Evolutionary conservation across 2,113 vertebrate species (phyloP).

Genomic region (Sinocyclocheilus anshuiensis): DNA sequence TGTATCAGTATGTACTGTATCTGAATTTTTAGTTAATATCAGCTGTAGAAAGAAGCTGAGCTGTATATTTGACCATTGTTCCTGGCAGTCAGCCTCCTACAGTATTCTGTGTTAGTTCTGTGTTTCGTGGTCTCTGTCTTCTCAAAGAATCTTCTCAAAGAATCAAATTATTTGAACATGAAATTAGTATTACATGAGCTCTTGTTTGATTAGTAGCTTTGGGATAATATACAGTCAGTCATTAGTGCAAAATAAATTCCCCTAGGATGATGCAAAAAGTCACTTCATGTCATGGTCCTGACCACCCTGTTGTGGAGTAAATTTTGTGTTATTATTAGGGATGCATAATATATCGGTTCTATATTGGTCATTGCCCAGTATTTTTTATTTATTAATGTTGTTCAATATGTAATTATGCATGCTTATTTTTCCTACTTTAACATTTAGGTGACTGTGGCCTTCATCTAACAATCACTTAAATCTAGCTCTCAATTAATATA

Average conservation of each 20-base stretch:
- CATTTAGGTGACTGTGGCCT: not conserved
- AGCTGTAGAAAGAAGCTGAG: not conserved
- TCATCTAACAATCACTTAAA: not conserved
- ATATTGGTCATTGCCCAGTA: not conserved
- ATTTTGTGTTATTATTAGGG: not conserved
- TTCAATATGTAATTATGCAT: not conserved
- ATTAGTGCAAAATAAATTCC: not conserved
- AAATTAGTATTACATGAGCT: not conserved
- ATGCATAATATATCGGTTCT: not conserved
- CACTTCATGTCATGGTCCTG: not conserved
- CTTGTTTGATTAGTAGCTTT: not conserved
- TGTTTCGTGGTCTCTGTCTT: not conserved
- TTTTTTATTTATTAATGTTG: not conserved
- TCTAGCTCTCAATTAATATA: not conserved
- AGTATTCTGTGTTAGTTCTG: not conserved
- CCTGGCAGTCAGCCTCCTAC: not conserved
- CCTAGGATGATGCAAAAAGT: not conserved
- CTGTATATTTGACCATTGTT: not conserved
- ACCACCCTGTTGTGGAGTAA: not conserved
- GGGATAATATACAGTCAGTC: not conserved
- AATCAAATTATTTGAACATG: not conserved
- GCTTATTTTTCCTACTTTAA: not conserved
- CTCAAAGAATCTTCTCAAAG: not conserved
- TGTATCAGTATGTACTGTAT: not conserved
- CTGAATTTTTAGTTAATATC: not conserved